Evolutionary conservation across 2,113 vertebrate species (phyloP).

Genomic region (Pelodiscus sinensis): DNA sequence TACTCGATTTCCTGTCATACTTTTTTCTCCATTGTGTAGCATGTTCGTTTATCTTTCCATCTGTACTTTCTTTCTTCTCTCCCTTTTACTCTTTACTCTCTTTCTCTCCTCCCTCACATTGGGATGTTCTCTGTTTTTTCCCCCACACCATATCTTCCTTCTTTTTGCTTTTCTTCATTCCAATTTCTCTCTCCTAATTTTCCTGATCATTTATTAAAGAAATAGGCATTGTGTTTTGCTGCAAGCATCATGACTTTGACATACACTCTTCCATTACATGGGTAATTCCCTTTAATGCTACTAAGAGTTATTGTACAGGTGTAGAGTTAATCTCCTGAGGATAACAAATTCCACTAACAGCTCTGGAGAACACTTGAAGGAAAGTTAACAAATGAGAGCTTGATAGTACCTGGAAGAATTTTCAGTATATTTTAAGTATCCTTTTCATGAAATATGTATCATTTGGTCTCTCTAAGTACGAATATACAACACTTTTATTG

Average conservation of each 20-base stretch:
- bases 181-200: fast-evolving
- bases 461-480: not conserved
- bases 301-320: not conserved
- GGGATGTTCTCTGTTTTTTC: fast-evolving
- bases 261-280: not conserved
- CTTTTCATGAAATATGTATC: conserved; percentile 20
- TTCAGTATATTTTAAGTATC: not conserved
- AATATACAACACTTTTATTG: conserved; percentile 21
- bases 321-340: not conserved
- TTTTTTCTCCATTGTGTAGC: not conserved
- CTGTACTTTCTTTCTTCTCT: fast-evolving
- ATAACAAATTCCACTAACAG: not conserved
- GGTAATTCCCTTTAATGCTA: not conserved
- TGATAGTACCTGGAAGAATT: conserved; percentile 7
- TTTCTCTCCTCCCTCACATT: not conserved
- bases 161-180: not conserved
- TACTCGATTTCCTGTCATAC: not conserved
- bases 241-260: not conserved
- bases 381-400: not conserved
- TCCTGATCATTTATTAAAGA: not conserved
- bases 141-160: fast-evolving
- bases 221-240: not conserved
- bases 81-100: not conserved
- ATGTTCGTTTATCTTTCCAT: not conserved
- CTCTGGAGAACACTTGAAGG: not conserved